Evolutionary conservation across 2,888 invertebrate species (phyloP), one percentile per base, ranked within the genome.

Genomic region (Volucella bombylans): DNA sequence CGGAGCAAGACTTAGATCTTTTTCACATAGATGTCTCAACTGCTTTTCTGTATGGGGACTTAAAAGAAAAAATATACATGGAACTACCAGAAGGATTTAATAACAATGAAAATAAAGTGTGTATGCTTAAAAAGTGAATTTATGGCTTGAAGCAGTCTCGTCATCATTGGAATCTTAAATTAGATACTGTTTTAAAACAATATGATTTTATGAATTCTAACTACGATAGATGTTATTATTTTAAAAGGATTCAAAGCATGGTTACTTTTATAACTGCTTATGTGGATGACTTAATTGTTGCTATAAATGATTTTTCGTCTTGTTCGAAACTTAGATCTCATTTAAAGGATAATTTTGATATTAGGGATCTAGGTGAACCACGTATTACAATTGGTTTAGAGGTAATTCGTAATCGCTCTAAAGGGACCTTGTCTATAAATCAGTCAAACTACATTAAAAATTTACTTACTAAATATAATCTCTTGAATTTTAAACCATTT

Each of bases 201-300:
- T n/a, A n/a, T n/a, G n/a, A n/a, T n/a, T n/a, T n/a, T n/a, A n/a
- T n/a, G n/a, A n/a, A n/a, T n/a, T n/a, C n/a, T n/a, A n/a, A n/a
- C n/a, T n/a, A n/a, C n/a, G n/a, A n/a, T n/a, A n/a, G n/a, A n/a
- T n/a, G 54, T 54, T 8, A 52, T 12, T 67, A 59, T 59, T 59
- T 59, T 59, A 41, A 43, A 59, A 38, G 59, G 47, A 47, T 47
- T 14, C 15, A 14, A 31, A 47, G 43, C 38, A 23, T 10, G 2
- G 43, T 43, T 8, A 54, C 52, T 4, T 43, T 18, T 6, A 15
- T 67, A 38, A 18, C 67, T 10, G 41, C 8, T 14, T 67, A 67
- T 67, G 67, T 67, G 8, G 67, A 64, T n/a, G 67, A 54, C 23
- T 54, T 67, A 43, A 52, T 67, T 12, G 15, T 55, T 12, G 52